A percentile compares a stretch with the other conserved stretches of the same genome.
Evolutionary conservation across 2,113 vertebrate genomes (phyloP).

Genomic region (Saccopteryx leptura): DNA sequence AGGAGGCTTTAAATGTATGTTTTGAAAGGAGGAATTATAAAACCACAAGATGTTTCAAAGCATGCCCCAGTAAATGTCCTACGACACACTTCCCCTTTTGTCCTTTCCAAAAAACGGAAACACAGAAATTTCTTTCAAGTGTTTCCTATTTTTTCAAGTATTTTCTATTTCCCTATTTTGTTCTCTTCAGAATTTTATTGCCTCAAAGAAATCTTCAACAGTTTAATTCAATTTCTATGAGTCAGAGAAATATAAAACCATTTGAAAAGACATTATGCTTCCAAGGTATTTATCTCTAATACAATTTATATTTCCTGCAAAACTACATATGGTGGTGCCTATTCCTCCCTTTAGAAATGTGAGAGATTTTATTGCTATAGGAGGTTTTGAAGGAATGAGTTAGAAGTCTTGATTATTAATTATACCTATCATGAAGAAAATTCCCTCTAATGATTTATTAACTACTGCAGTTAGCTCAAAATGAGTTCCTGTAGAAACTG

Average conservation of each 20-base stretch:
- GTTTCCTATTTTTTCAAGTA: not conserved
- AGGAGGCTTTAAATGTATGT: not conserved
- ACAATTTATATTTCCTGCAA: constrained; percentile 17
- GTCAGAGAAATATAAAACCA: constrained; percentile 55
- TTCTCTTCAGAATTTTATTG: constrained; percentile 45
- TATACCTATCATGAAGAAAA: constrained; percentile 80
- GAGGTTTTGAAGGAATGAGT: constrained; percentile 73
- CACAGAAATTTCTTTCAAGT: not conserved
- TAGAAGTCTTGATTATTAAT: constrained; percentile 86
- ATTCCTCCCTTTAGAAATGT: constrained; percentile 70
- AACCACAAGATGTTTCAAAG: constrained; percentile 34
- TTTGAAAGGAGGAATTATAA: constrained; percentile 46
- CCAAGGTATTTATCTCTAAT: constrained; percentile 58
- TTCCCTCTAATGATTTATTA: constrained; percentile 87
- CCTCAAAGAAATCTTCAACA: constrained; percentile 68
- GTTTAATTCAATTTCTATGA: constrained; percentile 72
- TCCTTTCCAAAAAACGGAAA: not conserved
- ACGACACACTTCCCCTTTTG: not conserved
- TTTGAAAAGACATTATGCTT: constrained; percentile 71
- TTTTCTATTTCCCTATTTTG: constrained; percentile 9
- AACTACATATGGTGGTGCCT: not conserved
- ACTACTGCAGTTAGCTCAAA: constrained; percentile 75
- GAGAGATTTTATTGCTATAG: constrained; percentile 82
- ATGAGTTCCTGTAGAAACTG: constrained; percentile 86
- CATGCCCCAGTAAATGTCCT: not conserved